These are phyloP conservation scores for Hylia prasina DNA, from an alignment of 2,113 vertebrate genomes.

Conservation along the genomic window DNA sequence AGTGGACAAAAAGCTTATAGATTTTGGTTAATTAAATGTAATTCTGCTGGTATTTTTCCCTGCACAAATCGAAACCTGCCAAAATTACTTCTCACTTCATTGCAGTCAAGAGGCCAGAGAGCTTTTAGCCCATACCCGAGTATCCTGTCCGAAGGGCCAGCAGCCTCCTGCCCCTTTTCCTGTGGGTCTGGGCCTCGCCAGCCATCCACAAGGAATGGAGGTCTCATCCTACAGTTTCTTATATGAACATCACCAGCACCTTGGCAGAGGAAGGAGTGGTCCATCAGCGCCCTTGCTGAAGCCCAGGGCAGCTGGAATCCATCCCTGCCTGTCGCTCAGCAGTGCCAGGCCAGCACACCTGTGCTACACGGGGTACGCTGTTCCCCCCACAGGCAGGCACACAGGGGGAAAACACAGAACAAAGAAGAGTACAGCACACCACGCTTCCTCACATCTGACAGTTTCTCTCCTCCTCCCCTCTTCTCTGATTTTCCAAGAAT, in stretches of 20 bases:
- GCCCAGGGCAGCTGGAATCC: not conserved
- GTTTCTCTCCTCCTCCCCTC: not conserved
- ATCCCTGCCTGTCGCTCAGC: not conserved
- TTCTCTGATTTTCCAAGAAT: not conserved
- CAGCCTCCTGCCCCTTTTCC: not conserved
- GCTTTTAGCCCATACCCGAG: not conserved
- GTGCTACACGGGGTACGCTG: fast-evolving
- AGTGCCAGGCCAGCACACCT: not conserved
- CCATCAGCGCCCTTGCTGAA: not conserved
- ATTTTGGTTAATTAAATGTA: not conserved
- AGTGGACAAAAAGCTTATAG: not conserved
- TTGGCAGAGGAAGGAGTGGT: not conserved
- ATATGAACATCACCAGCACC: not conserved
- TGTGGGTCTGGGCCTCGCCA: fast-evolving
- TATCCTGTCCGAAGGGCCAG: not conserved
- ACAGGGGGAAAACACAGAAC: not conserved
- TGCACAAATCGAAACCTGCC: not conserved
- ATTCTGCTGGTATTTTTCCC: not conserved
- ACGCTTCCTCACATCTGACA: conserved; percentile 6
- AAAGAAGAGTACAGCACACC: conserved; percentile 4
- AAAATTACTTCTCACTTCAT: not conserved
- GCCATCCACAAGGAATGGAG: not conserved
- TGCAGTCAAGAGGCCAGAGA: not conserved
- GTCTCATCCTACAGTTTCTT: not conserved
- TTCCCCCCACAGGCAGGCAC: not conserved